Evolutionary conservation across 1,140 invertebrate genomes (phyloP), one percentile per base, ranked within the genome.

Genomic region (Neocloeon triangulifer): DNA sequence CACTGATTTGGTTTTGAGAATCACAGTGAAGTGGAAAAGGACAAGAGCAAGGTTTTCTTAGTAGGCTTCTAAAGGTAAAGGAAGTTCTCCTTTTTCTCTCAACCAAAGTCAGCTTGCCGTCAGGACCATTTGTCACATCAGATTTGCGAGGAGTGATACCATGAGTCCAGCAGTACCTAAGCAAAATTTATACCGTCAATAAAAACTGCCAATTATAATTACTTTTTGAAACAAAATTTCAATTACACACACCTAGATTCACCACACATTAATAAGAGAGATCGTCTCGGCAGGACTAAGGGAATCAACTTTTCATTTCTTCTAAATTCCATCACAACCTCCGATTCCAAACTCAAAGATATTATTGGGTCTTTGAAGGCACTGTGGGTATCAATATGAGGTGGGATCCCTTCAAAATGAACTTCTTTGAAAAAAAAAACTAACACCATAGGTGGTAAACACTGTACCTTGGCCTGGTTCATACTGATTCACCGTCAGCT

Each of bases 331-430:
- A 94, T 94, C 0, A 91, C 61, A 27, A 75, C 68, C 36, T 70
- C 56, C n/a, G 80, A 75, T 20, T 72, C 69, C n/a, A 95, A 56
- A 15, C 84, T 92, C 1, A 97, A 44, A 5, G 81, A 86, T 14
- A 94, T 46, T 38, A 97, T 82, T 13, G 73, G 73, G 47, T 80
- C 72, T 43, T 82, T 73, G 59, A 95, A 97, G 3, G 80, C 72
- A 52, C 81, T 85, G 47, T 91, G 84, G 1, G 82, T 92, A 45
- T 97, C 91, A n/a, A 92, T 68, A 58, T 97, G 91, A 2, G 75
- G 64, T 32, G 89, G 88, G 44, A 96, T 96, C 16, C 86, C 85
- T 81, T 40, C 13, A 55, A 54, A 49, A 39, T 21, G 33, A 34
- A 2, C n/a, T n/a, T n/a, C n/a, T n/a, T n/a, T n/a, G n/a, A n/a